Base-by-base conservation (phyloP, 1,140 invertebrate genomes). In the Copidosoma floridanum region DNA sequence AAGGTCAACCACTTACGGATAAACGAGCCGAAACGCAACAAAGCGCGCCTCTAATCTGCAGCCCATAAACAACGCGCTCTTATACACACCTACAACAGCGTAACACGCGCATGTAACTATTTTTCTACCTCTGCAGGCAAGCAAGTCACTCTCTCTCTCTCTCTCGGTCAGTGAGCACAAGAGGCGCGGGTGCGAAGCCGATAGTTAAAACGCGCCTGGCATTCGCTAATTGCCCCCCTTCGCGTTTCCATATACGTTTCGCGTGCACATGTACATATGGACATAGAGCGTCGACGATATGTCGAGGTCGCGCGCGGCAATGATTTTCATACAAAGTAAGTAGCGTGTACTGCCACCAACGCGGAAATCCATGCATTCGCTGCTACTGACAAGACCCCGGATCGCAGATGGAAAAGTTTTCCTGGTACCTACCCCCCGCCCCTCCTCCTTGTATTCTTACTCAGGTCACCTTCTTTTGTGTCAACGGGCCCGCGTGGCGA, bases 171-270 rank as follows among this genome's bases (percentile, higher is more conserved):
- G n/a, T n/a, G n/a, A n/a, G n/a, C n/a, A n/a, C n/a, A n/a, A n/a
- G n/a, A n/a, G n/a, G n/a, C n/a, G n/a, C 43, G 21, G 1, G 24
- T 32, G 16, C 8, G 12, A 18, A 2, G 11, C 8, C 21, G 18
- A 11, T 16, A 21, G 43, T n/a, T n/a, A 14, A 47, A 26, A 57
- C 43, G 32, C 35, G 32, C n/a, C 10, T 16, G 23, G 32, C 44
- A 57, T 57, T 32, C 43, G 44, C n/a, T 57, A 57, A 57, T 57
- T 46, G 29, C 21, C 20, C 44, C 26, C 41, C n/a, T 11, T n/a
- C 23, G 27, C 26, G 35, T 23, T 27, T n/a, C n/a, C n/a, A n/a
- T n/a, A n/a, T n/a, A n/a, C n/a, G n/a, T n/a, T n/a, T n/a, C n/a
- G n/a, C n/a, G n/a, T n/a, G n/a, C n/a, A n/a, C n/a, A n/a, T n/a